phyloP scores from a whole-genome alignment of 2,113 vertebrate genomes.

The Myotis yumanensis region DNA sequence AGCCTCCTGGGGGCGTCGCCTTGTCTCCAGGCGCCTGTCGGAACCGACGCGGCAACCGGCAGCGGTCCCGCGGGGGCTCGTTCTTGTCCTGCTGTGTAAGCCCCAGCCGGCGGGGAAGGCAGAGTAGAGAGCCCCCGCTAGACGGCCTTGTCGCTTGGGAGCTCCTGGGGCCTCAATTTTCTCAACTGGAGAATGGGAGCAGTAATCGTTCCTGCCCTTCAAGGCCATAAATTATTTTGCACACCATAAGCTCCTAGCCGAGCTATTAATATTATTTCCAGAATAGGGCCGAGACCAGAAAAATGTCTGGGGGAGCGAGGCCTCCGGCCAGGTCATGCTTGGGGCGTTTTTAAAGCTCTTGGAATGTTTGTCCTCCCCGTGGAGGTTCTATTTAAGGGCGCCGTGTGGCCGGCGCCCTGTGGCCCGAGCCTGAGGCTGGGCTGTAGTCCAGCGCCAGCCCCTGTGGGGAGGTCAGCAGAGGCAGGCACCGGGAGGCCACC shows the following conservation, averaged over 20 bases:
- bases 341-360: constrained; percentile 44
- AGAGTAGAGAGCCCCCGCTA: neutral
- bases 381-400: constrained; percentile 69
- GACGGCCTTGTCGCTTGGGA: neutral
- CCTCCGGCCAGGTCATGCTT: constrained; percentile 58
- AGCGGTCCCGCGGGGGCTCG: neutral
- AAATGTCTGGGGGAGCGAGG: constrained; percentile 51
- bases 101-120: neutral
- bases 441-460: neutral
- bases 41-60: neutral
- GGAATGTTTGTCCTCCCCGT: constrained; percentile 53
- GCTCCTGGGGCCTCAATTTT: neutral
- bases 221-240: neutral
- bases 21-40: neutral
- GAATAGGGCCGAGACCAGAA: constrained; percentile 51
- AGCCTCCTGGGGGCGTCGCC: neutral
- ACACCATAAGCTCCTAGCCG: neutral
- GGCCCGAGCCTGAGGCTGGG: neutral
- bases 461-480: neutral
- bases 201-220: constrained; percentile 35
- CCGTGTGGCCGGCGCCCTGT: neutral
- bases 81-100: neutral
- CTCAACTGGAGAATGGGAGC: neutral
- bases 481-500: neutral
- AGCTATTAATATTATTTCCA: constrained; percentile 73